Percentiles rank a stretch among this genome's conserved stretches.
Evolutionary conservation across 1,140 invertebrate genomes (phyloP).

Genomic region (Neodiprion virginianus): DNA sequence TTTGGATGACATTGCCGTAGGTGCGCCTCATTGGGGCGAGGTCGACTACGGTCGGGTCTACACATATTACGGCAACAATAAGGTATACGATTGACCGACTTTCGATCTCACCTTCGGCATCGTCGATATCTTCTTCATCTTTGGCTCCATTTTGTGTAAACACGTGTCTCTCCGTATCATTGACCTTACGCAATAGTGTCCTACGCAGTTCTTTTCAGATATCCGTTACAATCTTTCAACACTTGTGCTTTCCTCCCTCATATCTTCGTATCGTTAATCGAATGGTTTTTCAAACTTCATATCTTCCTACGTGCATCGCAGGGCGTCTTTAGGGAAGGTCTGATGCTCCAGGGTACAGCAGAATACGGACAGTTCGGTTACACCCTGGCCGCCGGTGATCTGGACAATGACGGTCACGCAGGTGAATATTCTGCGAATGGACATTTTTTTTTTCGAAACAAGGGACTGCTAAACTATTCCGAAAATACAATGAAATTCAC

Average conservation of each 20-base stretch:
- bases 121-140: neutral
- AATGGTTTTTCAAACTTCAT: constrained; percentile 16
- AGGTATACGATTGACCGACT: constrained; percentile 19
- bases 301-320: constrained; percentile 20
- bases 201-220: neutral
- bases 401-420: constrained; percentile 70
- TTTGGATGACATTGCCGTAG: constrained; percentile 76
- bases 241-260: too few relatives aligned
- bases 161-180: neutral
- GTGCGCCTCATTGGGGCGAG: constrained; percentile 69
- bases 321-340: constrained; percentile 48
- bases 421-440: constrained; percentile 36
- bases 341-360: constrained; percentile 56
- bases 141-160: neutral
- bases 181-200: neutral
- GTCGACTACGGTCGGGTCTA: constrained; percentile 68
- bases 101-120: neutral
- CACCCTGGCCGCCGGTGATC: constrained; percentile 67
- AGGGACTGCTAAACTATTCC: neutral
- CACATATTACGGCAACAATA: constrained; percentile 59
- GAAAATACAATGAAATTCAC: neutral
- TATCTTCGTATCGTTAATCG: too few relatives aligned
- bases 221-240: neutral
- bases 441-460: neutral
- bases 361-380: constrained; percentile 67